phyloP scores from a whole-genome alignment of 2,797 vertebrate species.

The Xiphorhynchus erythropygius region DNA sequence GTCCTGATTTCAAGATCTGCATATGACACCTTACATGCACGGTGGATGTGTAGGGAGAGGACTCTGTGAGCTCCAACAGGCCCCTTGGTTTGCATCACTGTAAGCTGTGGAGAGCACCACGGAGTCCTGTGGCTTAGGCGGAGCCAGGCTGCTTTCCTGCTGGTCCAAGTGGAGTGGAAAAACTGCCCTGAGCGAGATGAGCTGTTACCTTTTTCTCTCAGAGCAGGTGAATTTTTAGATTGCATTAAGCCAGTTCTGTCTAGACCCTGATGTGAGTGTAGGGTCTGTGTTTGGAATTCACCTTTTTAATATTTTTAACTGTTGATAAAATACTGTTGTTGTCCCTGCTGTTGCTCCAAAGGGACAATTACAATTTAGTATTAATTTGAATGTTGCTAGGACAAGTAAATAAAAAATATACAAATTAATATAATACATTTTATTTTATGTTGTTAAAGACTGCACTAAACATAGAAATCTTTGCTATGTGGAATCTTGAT shows the following conservation, averaged over 20 bases:
- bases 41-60: background rate
- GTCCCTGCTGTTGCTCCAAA: background rate
- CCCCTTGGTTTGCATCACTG: background rate
- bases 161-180: background rate
- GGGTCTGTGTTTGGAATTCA: background rate
- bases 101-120: background rate
- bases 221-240: background rate
- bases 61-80: background rate
- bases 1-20: background rate
- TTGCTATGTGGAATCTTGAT: background rate
- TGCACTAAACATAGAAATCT: background rate
- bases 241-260: background rate
- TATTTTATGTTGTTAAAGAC: background rate
- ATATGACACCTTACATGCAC: accelerated
- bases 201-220: background rate
- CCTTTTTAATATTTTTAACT: background rate
- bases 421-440: background rate
- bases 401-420: background rate
- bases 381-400: background rate
- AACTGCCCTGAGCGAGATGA: background rate
- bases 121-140: background rate
- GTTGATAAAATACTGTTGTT: background rate
- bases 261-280: background rate
- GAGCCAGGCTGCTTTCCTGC: background rate
- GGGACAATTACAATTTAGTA: background rate